phyloP scores from a whole-genome alignment of 1,140 invertebrate genomes.

The Cephus cinctus region DNA sequence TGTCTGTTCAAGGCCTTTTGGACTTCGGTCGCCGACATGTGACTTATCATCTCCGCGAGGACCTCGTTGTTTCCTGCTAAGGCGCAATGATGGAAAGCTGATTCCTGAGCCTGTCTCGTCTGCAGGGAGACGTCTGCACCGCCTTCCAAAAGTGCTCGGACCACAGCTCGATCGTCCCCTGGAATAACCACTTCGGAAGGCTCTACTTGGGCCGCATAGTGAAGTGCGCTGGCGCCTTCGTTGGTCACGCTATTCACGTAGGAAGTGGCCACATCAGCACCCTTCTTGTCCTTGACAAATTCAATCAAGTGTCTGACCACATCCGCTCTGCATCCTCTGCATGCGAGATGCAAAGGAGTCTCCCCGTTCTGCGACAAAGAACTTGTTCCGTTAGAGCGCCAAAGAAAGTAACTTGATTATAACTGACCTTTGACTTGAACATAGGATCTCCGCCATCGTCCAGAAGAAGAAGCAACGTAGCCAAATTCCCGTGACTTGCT shows the following conservation, averaged over 20 bases:
- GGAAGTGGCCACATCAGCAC: conserved; percentile 66
- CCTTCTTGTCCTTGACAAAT: conserved; percentile 77
- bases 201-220: conserved; percentile 81
- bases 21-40: conserved; percentile 82
- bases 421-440: conserved; percentile 80
- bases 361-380: conserved; percentile 83
- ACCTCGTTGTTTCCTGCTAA: conserved; percentile 95
- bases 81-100: conserved; percentile 93
- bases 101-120: conserved; percentile 86
- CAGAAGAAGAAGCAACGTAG: conserved; percentile 80
- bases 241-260: conserved; percentile 84
- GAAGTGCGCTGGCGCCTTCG: conserved; percentile 90
- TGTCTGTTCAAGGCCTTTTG: conserved; percentile 94
- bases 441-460: conserved; percentile 90
- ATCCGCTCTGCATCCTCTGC: conserved; percentile 79
- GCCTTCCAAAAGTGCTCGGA: conserved; percentile 83
- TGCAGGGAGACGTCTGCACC: conserved; percentile 85
- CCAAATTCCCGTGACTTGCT: conserved; percentile 82
- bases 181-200: conserved; percentile 71
- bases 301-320: conserved; percentile 83
- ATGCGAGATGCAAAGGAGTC: conserved; percentile 90
- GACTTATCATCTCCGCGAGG: conserved; percentile 87
- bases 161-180: conserved; percentile 87
- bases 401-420: conserved; percentile 11
- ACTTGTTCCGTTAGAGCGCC: too few relatives aligned